phyloP scores from a whole-genome alignment of 2,113 vertebrate genomes.

The Sapajus apella region DNA sequence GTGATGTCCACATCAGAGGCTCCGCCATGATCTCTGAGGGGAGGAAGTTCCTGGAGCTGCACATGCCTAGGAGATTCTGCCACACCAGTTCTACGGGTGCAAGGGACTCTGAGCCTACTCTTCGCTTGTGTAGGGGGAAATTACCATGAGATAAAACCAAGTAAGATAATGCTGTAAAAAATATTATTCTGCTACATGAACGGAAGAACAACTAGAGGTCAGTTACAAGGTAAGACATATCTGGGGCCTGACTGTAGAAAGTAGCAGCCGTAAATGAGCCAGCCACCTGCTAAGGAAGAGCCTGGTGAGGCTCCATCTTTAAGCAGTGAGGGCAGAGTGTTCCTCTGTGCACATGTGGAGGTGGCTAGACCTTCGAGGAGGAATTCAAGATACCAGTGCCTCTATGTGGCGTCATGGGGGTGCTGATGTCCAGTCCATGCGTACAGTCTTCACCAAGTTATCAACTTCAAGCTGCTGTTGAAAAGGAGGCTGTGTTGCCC shows the following conservation, averaged over 20 bases:
- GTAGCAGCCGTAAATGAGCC: background rate
- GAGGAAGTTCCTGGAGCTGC: background rate
- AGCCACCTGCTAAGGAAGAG: rapidly evolving
- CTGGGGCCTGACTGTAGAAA: too few species aligned
- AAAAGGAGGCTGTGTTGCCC: background rate
- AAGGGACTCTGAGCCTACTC: background rate
- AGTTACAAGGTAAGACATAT: background rate
- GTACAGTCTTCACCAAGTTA: background rate
- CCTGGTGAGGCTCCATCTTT: background rate
- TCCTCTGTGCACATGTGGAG: background rate
- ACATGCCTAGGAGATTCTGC: background rate
- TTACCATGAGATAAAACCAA: background rate
- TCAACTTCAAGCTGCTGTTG: background rate
- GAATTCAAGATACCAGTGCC: background rate
- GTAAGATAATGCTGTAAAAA: background rate
- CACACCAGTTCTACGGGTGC: background rate
- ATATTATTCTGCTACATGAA: background rate
- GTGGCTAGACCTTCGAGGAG: background rate
- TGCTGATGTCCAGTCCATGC: background rate
- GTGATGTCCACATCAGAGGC: background rate
- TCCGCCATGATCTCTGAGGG: background rate
- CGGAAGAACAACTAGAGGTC: background rate
- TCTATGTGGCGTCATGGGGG: too few species aligned
- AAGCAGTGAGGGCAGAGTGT: background rate
- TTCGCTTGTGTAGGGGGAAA: background rate